phyloP scores from a whole-genome alignment of 2,797 vertebrate species.

The Aeoliscus strigatus region DNA sequence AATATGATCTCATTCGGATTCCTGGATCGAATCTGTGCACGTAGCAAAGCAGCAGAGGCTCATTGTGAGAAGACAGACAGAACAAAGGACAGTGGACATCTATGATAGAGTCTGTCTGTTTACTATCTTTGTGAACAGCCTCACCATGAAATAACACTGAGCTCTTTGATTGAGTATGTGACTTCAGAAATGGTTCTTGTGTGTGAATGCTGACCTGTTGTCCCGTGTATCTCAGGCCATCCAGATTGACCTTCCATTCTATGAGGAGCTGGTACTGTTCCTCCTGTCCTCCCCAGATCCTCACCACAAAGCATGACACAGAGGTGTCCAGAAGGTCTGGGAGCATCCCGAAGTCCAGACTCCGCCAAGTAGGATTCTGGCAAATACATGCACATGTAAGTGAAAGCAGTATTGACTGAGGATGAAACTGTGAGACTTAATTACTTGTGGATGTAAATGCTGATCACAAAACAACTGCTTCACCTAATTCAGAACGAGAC shows the following conservation, averaged over 20 bases:
- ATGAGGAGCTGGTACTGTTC: slow-evolving; percentile 87
- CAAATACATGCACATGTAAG: slow-evolving; percentile 7
- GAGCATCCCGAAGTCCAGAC: slow-evolving; percentile 94
- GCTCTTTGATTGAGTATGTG: too few relatives aligned
- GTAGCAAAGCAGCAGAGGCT: too few relatives aligned
- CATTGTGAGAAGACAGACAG: too few relatives aligned
- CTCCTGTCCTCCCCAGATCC: slow-evolving; percentile 93
- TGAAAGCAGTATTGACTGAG: slow-evolving; percentile 4
- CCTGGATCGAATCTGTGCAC: slow-evolving; percentile 92
- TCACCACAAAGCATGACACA: slow-evolving; percentile 92
- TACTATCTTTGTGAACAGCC: slow-evolving; percentile 14
- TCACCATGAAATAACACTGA: slow-evolving; percentile 12
- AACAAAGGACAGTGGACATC: too few relatives aligned
- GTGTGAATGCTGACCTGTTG: slow-evolving; percentile 83
- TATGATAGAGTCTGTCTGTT: slow-evolving; percentile 1
- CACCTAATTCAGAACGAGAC: too few relatives aligned
- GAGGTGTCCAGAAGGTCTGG: slow-evolving; percentile 92
- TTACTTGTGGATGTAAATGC: too few relatives aligned
- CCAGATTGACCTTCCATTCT: slow-evolving; percentile 94
- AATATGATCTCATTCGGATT: slow-evolving; percentile 98
- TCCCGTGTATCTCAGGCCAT: slow-evolving; percentile 92
- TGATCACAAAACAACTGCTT: too few relatives aligned
- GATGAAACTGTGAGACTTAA: too few relatives aligned
- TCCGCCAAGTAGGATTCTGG: slow-evolving; percentile 97
- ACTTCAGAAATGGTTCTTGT: too few relatives aligned